Evolutionary conservation across 2,888 invertebrate species (phyloP), one percentile per base, ranked within the genome.

Genomic region (Malthinus flaveolus): DNA sequence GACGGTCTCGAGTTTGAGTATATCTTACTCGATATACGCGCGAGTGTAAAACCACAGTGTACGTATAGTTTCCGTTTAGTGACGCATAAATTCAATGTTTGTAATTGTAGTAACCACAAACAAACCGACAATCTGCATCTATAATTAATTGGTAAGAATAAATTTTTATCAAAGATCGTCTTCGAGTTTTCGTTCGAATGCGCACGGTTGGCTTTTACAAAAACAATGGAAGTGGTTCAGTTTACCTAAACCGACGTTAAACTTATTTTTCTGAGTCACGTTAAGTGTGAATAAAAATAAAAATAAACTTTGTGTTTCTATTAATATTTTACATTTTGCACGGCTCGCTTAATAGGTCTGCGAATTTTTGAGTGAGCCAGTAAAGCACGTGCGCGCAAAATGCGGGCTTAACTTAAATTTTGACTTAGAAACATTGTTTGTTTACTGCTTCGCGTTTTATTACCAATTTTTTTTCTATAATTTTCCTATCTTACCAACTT

Each of bases 291-390:
- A 56, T 61, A 63, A 63, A 63, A 61, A 63, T 63, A 63, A 59
- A 47, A 52, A 59, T 39, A 59, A 53, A 50, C 45, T 48, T 23
- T 45, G 45, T 54, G 36, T 46, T 52, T 36, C 63, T 64, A 64
- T 51, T 61, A 63, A 63, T 64, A 62, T 64, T 61, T 61, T 59
- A 45, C 58, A 49, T 63, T 42, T 61, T 37, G 59, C 42, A 54
- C 50, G 52, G 49, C 33, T 36, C 39, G 46, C 33, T 36, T 33
- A 50, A 39, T 61, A 23, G 42, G 49, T 61, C 53, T 45, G 59
- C 59, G 46, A 56, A 56, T 59, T 59, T 59, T 55, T 56, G 36
- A 42, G 15, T 11, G n/a, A 48, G 39, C 34, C 42, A 57, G 54
- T 53, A 23, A 11, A 42, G 53, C 54, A 57, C 53, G 57, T 54